Evolutionary conservation across 2,888 invertebrate genomes (phyloP), one percentile per base, ranked within the genome.

Genomic region (Drosophila recens): DNA sequence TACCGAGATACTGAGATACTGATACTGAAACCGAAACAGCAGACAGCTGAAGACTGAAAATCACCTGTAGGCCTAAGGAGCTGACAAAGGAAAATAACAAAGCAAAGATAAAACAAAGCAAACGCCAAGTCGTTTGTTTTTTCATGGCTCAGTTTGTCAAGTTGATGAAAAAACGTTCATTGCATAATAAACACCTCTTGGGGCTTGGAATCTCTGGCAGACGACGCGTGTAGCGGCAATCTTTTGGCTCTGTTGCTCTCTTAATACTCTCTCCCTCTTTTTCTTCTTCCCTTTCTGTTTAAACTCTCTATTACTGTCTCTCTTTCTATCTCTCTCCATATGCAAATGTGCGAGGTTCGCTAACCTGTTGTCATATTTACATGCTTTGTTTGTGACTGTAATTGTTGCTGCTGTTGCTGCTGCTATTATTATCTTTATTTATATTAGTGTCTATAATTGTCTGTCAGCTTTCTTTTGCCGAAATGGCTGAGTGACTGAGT

Each of bases 171-270:
- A 79, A 82, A 91, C 90, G 91, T 74, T 84, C 68, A 88, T 91
- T 91, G 91, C 91, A 92, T 91, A 92, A 91, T 90, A 91, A 91
- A 86, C 90, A 90, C 87, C 88, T 82, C 75, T 75, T 61, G 57
- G 71, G 30, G 56, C 45, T 66, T 52, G 52, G 43, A 64, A 72
- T 64, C 69, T 59, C 58, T 38, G 59, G 53, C 63, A 75, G 74
- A 66, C 59, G 69, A 70, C 81, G 84, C 76, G 72, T 78, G 69
- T 83, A 81, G 81, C 81, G 86, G 69, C 84, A 84, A 70, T 67
- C 52, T 64, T 67, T 77, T 45, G 36, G 20, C 42, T 45, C 17
- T 56, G 49, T 58, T 54, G 63, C 68, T 68, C 76, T 56, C 33
- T 38, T 53, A 20, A 20, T 54, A 17, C 46, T 34, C 45, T 73